These are phyloP conservation scores for Pituophis catenifer DNA, from an alignment of 2,113 vertebrate genomes.

Conservation along the genomic window DNA sequence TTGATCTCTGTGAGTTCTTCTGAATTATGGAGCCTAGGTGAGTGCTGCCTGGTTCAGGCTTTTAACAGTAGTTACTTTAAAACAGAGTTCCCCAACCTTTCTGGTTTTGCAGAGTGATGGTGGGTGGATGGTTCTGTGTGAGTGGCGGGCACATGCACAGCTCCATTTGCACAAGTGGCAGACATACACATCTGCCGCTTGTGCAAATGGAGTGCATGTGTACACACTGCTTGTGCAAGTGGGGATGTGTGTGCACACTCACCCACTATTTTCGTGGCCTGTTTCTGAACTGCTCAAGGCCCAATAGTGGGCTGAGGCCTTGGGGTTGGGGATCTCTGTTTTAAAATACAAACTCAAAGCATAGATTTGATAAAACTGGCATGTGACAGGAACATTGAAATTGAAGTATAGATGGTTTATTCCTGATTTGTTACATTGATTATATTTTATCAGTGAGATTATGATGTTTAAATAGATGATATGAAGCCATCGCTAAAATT, in stretches of 20 bases:
- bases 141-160: not conserved
- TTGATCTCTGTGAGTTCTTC: not conserved
- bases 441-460: not conserved
- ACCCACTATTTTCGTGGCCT: not conserved
- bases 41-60: not conserved
- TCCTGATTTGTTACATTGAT: not conserved
- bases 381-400: not conserved
- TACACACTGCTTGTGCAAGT: not conserved
- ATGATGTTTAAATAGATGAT: not conserved
- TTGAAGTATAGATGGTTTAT: not conserved
- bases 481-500: not conserved
- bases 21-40: not conserved
- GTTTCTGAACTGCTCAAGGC: not conserved
- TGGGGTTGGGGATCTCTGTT: not conserved
- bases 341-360: not conserved
- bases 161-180: too few relatives aligned
- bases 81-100: not conserved
- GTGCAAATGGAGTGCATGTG: too few relatives aligned
- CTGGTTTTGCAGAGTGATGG: not conserved
- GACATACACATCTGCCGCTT: fast-evolving
- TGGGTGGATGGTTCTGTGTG: not conserved
- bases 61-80: not conserved
- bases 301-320: not conserved
- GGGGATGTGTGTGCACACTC: not conserved
- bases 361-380: not conserved